Evolutionary conservation across 2,113 vertebrate genomes (phyloP), one percentile per base, ranked within the genome.

Genomic region (Pelobates fuscus): DNA sequence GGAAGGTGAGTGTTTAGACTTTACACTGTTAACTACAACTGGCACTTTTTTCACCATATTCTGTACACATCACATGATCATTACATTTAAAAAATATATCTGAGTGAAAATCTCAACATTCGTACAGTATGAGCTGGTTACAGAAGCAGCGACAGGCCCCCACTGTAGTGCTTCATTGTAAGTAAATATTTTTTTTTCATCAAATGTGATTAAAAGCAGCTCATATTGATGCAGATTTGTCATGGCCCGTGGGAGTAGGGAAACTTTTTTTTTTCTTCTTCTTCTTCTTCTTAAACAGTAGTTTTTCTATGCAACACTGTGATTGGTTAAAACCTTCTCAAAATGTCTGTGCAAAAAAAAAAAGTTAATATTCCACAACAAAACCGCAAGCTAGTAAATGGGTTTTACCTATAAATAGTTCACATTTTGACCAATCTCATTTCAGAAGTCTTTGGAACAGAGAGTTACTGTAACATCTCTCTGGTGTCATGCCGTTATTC

Each of bases 41-140:
- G 94, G 93, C 95, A 98, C 93, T 94, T 90, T n/a, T 87, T 94
- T 95, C 93, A 97, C 95, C 94, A 92, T 93, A 94, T 89, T 94
- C 91, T 94, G 88, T 93, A 95, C 94, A 98, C 94, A 92, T 93
- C 93, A 98, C 94, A 95, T 95, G 93, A 93, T 96, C 93, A 91
- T 93, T 92, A 96, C 93, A 94, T 86, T 91, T 92, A 90, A 93
- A 92, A 92, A 93, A 91, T 91, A 91, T 88, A 92, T 89, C 85
- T 91, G 89, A 88, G 86, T 91, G 91, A 91, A 87, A 86, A 86
- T 84, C 87, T 88, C 82, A 85, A 86, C 88, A 89, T 90, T 91
- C 88, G 90, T 89, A 88, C 89, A 85, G 84, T 85, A 85, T 85
- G 87, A 91, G 90, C 85, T 87, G 88, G 89, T 87, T 79, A 83